Percentiles rank a stretch among this genome's conserved stretches.
Evolutionary conservation across 2,888 invertebrate species (phyloP).

Genomic region (Ennomos quercinarius): DNA sequence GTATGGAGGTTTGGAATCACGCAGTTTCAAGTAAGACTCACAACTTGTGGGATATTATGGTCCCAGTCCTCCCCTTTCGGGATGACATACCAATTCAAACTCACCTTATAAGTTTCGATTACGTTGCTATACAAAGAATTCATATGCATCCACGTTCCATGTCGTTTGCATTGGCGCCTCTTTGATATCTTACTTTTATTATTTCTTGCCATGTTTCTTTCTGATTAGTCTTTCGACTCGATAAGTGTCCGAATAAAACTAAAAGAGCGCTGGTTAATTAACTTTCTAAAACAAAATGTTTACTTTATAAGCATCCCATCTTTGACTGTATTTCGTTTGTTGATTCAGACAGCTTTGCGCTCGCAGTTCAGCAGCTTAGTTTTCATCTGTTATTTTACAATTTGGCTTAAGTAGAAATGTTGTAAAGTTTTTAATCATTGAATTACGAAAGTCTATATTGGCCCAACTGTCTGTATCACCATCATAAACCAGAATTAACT

Average conservation of each 20-base stretch:
- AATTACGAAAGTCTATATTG: neutral
- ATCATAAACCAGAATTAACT: too few relatives aligned
- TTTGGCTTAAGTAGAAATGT: slow-evolving; percentile 10
- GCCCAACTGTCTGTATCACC: neutral
- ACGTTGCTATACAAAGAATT: slow-evolving; percentile 64
- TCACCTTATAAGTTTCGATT: slow-evolving; percentile 76
- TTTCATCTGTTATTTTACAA: slow-evolving; percentile 33
- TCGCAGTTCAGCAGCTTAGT: slow-evolving; percentile 19
- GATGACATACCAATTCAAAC: too few relatives aligned
- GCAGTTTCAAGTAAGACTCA: too few relatives aligned
- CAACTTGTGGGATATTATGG: too few relatives aligned
- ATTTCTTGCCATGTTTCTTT: slow-evolving; percentile 22
- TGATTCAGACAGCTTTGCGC: slow-evolving; percentile 28
- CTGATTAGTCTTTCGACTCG: slow-evolving; percentile 5
- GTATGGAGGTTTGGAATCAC: too few relatives aligned
- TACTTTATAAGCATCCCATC: slow-evolving; percentile 6
- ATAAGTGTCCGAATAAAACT: slow-evolving; percentile 29
- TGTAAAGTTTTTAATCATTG: neutral
- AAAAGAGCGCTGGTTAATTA: slow-evolving; percentile 32
- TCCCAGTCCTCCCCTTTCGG: too few relatives aligned
- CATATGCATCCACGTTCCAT: slow-evolving; percentile 49
- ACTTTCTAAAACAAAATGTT: slow-evolving; percentile 22
- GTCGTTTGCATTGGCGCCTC: slow-evolving; percentile 17
- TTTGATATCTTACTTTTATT: slow-evolving; percentile 14
- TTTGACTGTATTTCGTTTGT: slow-evolving; percentile 27